phyloP scores from a whole-genome alignment of 2,113 vertebrate species.

The Mastomys natalensis region DNA sequence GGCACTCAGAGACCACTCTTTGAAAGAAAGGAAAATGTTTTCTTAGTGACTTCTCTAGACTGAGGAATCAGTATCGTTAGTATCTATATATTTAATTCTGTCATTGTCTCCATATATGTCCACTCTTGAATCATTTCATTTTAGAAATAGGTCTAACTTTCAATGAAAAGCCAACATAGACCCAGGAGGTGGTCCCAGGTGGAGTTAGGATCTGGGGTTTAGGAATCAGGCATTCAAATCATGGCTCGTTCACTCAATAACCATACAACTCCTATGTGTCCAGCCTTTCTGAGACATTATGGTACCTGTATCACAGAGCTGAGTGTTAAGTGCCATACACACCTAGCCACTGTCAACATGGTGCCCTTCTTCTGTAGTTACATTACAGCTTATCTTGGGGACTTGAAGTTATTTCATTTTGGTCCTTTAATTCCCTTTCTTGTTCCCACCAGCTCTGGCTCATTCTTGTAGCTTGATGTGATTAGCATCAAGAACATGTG shows the following conservation, averaged over 20 bases:
- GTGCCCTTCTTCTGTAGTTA: neutral
- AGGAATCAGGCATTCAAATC: neutral
- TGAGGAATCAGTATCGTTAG: neutral
- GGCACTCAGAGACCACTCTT: neutral
- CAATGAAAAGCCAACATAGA: neutral
- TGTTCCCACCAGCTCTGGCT: neutral
- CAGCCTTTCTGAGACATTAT: neutral
- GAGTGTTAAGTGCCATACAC: neutral
- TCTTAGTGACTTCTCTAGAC: neutral
- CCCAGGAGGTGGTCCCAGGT: neutral
- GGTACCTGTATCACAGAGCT: neutral
- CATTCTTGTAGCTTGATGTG: neutral
- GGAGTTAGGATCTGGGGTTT: neutral
- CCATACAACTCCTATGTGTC: neutral
- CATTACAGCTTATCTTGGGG: neutral
- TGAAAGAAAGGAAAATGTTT: neutral
- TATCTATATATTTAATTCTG: neutral
- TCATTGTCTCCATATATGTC: neutral
- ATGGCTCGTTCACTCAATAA: neutral
- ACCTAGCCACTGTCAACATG: neutral
- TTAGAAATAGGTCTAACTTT: neutral
- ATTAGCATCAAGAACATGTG: neutral
- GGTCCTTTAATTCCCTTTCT: neutral
- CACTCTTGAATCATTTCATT: neutral
- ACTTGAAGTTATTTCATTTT: neutral